Percentiles rank a stretch among this genome's conserved stretches.
Conservation (phyloP, 1,140 invertebrate species). For the Panulirus ornatus region DNA sequence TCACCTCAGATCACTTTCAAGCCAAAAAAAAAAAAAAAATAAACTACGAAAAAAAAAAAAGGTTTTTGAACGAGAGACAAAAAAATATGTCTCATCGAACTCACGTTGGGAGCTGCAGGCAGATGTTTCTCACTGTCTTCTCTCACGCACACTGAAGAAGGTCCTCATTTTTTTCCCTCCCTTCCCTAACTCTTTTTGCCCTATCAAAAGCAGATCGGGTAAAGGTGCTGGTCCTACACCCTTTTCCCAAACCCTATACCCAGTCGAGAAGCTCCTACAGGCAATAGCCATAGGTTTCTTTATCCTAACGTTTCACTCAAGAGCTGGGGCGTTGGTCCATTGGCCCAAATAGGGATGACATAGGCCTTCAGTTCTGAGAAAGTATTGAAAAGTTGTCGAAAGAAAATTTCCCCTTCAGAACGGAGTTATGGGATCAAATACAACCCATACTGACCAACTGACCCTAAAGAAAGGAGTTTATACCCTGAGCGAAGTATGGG, state of each 20-base stretch:
- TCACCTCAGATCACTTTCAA: background rate
- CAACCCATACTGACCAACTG: slow-evolving; percentile 65
- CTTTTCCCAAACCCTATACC: slow-evolving; percentile 29
- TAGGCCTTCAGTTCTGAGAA: slow-evolving; percentile 27
- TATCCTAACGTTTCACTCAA: slow-evolving; percentile 28
- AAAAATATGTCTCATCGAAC: slow-evolving; percentile 15
- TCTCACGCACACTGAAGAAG: slow-evolving; percentile 28
- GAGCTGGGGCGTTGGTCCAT: no score
- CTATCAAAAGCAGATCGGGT: slow-evolving; percentile 66
- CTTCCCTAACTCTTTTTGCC: slow-evolving; percentile 45
- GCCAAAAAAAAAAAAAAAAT: background rate
- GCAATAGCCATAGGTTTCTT: no score
- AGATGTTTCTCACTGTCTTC: slow-evolving; percentile 39
- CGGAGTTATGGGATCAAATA: slow-evolving; percentile 54
- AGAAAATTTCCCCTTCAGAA: background rate
- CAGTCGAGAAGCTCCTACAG: background rate
- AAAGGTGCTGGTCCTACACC: background rate
- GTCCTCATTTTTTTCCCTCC: background rate
- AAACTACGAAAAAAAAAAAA: background rate
- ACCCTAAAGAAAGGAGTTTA: slow-evolving; percentile 57
- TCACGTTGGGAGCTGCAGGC: slow-evolving; percentile 9
- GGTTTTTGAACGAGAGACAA: background rate
- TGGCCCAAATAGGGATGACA: background rate
- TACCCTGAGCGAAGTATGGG: slow-evolving; percentile 48
- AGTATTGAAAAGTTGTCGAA: background rate